Evolutionary conservation across 2,797 vertebrate genomes (phyloP).

Genomic region (Channallabes apus): DNA sequence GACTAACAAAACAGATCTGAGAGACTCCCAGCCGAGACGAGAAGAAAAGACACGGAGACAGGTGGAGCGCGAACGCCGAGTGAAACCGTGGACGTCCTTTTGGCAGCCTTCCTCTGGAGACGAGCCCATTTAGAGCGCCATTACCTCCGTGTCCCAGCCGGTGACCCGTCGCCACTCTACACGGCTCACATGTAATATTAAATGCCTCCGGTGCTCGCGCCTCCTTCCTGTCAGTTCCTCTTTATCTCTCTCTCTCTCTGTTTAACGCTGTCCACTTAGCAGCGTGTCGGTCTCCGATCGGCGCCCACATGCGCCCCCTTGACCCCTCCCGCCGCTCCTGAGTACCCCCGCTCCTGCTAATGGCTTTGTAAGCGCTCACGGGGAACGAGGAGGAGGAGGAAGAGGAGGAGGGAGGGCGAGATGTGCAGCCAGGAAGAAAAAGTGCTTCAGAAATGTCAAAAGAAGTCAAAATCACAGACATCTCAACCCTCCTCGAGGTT

Average conservation of each 20-base stretch:
- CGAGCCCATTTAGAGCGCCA: conserved; percentile 43
- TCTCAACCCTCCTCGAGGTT: conserved; percentile 11
- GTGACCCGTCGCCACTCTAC: conserved; percentile 70
- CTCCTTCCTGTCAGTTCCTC: conserved; percentile 47
- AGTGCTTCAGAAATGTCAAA: conserved; percentile 65
- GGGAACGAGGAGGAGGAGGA: conserved; percentile 34
- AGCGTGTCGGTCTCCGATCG: conserved; percentile 53
- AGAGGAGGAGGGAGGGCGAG: conserved; percentile 46
- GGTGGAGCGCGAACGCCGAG: not conserved
- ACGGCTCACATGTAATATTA: conserved; percentile 70
- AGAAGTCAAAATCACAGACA: conserved; percentile 64
- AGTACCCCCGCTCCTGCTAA: conserved; percentile 51
- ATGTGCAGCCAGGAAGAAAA: conserved; percentile 65
- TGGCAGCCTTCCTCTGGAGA: conserved; percentile 21
- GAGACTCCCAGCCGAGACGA: too few relatives aligned
- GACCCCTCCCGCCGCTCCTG: conserved; percentile 38
- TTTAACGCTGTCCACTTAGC: conserved; percentile 65
- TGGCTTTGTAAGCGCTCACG: conserved; percentile 62
- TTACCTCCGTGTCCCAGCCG: conserved; percentile 54
- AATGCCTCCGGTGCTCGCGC: conserved; percentile 68
- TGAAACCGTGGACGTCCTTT: conserved; percentile 2
- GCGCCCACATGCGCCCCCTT: conserved; percentile 38
- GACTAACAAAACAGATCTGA: too few relatives aligned
- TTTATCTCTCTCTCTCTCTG: conserved; percentile 46
- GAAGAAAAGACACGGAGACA: not conserved